phyloP scores from a whole-genome alignment of 1,140 invertebrate species.

The Dendrolimus kikuchii region DNA sequence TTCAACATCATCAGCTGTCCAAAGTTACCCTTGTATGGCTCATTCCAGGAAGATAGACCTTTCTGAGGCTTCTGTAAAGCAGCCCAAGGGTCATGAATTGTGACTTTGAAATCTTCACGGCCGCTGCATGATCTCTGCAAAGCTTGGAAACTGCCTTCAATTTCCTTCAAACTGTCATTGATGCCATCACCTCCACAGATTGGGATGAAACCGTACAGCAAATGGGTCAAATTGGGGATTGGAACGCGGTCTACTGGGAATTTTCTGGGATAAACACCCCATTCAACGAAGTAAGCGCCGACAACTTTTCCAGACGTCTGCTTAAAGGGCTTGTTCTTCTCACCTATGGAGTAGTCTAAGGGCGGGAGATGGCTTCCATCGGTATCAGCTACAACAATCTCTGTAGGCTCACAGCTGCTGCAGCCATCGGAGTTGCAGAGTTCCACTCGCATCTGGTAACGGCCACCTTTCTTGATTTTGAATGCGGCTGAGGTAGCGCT shows the following conservation, averaged over 20 bases:
- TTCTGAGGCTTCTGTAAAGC: slow-evolving; percentile 65
- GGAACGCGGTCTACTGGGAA: slow-evolving; percentile 59
- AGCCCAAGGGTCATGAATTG: slow-evolving; percentile 65
- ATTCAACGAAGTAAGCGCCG: slow-evolving; percentile 64
- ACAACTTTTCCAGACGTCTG: slow-evolving; percentile 63
- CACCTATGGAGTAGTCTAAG: slow-evolving; percentile 42
- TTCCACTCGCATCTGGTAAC: slow-evolving; percentile 55
- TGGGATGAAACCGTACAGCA: slow-evolving; percentile 62
- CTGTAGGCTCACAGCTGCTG: slow-evolving; percentile 44
- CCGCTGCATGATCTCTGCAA: slow-evolving; percentile 60
- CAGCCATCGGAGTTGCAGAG: slow-evolving; percentile 57
- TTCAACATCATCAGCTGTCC: slow-evolving; percentile 63
- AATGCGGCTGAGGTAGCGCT: slow-evolving; percentile 45
- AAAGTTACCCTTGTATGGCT: slow-evolving; percentile 66
- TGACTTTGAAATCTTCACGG: slow-evolving; percentile 62
- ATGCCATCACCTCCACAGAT: slow-evolving; percentile 65
- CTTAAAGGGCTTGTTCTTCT: slow-evolving; percentile 60
- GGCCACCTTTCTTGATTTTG: slow-evolving; percentile 55
- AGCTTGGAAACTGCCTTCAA: slow-evolving; percentile 65
- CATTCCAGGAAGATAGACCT: slow-evolving; percentile 59
- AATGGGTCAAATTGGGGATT: slow-evolving; percentile 56
- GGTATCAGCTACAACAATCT: slow-evolving; percentile 60
- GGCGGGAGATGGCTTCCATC: slow-evolving; percentile 61
- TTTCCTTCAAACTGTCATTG: slow-evolving; percentile 66
- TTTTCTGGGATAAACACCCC: slow-evolving; percentile 62